These are phyloP conservation scores for Sebastes trivittatus DNA, from an alignment of 2,797 vertebrate species.

Conservation along the genomic window DNA sequence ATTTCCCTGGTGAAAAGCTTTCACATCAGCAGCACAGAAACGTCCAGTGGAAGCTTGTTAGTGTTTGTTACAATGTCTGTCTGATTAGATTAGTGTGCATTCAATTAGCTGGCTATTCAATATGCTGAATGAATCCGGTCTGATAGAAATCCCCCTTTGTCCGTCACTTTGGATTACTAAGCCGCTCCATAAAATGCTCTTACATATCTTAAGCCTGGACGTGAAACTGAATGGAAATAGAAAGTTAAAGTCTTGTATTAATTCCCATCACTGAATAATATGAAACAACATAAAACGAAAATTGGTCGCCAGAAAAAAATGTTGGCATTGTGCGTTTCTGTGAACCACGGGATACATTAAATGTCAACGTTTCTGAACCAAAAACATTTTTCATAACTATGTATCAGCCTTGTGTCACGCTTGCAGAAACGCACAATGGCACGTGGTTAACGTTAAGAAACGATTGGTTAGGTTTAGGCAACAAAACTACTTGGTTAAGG, in stretches of 20 bases:
- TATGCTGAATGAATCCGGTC: slow-evolving; percentile 29
- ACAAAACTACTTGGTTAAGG: no score
- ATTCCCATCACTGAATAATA: slow-evolving; percentile 3
- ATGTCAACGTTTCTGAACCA: no score
- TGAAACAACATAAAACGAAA: background rate
- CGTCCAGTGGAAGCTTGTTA: slow-evolving; percentile 37
- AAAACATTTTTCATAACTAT: no score
- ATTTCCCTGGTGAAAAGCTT: slow-evolving; percentile 42
- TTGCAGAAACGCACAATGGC: no score
- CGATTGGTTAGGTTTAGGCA: no score
- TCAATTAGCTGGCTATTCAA: slow-evolving; percentile 46
- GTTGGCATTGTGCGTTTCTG: no score
- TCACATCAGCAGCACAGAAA: slow-evolving; percentile 34
- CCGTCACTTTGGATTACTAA: slow-evolving; percentile 52
- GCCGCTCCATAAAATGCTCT: slow-evolving; percentile 17
- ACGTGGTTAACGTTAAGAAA: no score
- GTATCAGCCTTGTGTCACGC: no score
- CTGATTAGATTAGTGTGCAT: slow-evolving; percentile 53
- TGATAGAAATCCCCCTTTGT: slow-evolving; percentile 48
- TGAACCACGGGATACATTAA: no score
- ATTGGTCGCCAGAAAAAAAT: no score
- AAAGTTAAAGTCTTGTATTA: background rate
- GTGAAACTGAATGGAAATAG: background rate
- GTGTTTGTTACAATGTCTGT: slow-evolving; percentile 31
- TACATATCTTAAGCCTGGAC: slow-evolving; percentile 7